These are phyloP conservation scores for Esox lucius DNA, from an alignment of 2,797 vertebrate species.

Conservation along the genomic window DNA sequence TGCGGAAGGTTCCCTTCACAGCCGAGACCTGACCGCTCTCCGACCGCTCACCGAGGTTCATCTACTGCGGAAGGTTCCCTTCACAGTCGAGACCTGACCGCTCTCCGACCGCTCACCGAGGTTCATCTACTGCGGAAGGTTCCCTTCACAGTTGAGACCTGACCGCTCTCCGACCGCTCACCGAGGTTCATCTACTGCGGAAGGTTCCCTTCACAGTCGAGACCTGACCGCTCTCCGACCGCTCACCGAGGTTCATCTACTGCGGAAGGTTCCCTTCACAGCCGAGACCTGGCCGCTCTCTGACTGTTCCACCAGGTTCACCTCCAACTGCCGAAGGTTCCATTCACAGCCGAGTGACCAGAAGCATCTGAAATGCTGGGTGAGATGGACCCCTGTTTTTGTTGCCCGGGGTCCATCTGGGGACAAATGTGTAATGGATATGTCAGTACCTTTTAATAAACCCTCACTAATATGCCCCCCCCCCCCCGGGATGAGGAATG, in stretches of 20 bases:
- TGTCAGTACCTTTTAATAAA: constrained; percentile 36
- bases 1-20: no score
- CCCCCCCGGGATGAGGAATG: constrained; percentile 30
- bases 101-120: constrained; percentile 27
- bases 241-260: constrained; percentile 19
- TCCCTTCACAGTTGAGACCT: no score
- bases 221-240: no score
- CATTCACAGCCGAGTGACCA: neutral
- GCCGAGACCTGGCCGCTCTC: no score
- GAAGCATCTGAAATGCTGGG: neutral
- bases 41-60: constrained; percentile 27
- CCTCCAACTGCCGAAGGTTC: constrained; percentile 17
- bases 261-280: no score
- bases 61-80: no score
- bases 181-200: no score
- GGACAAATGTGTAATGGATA: neutral
- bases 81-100: no score
- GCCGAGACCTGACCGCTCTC: no score
- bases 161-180: constrained; percentile 32
- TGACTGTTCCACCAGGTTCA: no score
- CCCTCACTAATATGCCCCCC: neutral
- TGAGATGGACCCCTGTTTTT: neutral
- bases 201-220: no score
- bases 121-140: no score
- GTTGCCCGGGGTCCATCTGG: constrained; percentile 7